These are phyloP conservation scores for Cryptus viduatorius DNA, from an alignment of 2,888 invertebrate species.

Conservation along the genomic window DNA sequence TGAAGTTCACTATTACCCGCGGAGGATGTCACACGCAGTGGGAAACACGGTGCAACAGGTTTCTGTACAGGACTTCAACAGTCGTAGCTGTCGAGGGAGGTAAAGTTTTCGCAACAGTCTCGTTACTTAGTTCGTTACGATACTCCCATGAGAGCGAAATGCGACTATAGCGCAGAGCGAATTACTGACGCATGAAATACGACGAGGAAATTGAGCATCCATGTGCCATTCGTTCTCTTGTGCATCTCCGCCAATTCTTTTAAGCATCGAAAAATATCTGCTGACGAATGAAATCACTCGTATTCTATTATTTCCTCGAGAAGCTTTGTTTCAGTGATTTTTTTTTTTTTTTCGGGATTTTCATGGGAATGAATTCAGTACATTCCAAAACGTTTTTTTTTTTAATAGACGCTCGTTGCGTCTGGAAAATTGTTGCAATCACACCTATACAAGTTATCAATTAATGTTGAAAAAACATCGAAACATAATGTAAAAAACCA, in stretches of 20 bases:
- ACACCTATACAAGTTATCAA: too few relatives aligned
- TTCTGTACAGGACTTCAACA: slow-evolving; percentile 67
- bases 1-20: slow-evolving; percentile 47
- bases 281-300: too few relatives aligned
- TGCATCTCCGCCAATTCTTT: background rate
- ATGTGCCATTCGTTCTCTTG: background rate
- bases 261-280: background rate
- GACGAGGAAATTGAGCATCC: background rate
- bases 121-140: slow-evolving; percentile 52
- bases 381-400: too few relatives aligned
- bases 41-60: slow-evolving; percentile 74
- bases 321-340: too few relatives aligned
- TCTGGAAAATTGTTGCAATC: too few relatives aligned
- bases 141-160: slow-evolving; percentile 15
- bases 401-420: too few relatives aligned
- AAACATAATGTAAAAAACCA: too few relatives aligned
- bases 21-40: slow-evolving; percentile 70
- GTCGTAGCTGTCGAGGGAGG: slow-evolving; percentile 42
- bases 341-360: too few relatives aligned
- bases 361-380: too few relatives aligned
- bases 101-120: slow-evolving; percentile 42
- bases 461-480: too few relatives aligned
- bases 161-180: background rate
- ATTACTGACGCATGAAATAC: background rate
- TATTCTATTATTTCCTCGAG: too few relatives aligned